Percentiles rank a stretch among this genome's conserved stretches.
Conservation (phyloP, 2,113 vertebrate species). For the Melanocharis versteri region DNA sequence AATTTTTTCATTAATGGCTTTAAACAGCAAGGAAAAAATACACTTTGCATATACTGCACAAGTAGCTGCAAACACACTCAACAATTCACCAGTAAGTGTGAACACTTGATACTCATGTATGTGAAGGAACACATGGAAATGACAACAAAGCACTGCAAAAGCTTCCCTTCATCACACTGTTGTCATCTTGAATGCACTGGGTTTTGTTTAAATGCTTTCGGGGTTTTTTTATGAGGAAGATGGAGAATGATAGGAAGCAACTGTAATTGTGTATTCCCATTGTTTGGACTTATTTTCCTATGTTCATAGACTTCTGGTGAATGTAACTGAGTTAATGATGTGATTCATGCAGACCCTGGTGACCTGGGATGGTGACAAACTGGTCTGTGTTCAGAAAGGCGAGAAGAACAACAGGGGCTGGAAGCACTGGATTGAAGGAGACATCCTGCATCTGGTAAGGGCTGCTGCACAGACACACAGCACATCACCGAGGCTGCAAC, state of each 20-base stretch:
- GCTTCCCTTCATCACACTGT: neutral
- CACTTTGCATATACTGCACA: neutral
- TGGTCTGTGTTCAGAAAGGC: slow-evolving; percentile 89
- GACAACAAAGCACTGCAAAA: neutral
- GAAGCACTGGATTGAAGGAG: slow-evolving; percentile 94
- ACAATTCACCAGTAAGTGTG: neutral
- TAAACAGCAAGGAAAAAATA: neutral
- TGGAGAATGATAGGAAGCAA: neutral
- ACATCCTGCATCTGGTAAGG: slow-evolving; percentile 87
- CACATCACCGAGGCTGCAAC: neutral
- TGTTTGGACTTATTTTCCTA: neutral
- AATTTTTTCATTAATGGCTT: neutral
- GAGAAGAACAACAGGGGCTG: slow-evolving; percentile 94
- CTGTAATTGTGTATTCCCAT: neutral
- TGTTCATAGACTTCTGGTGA: neutral
- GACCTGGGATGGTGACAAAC: slow-evolving; percentile 88
- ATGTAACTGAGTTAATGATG: neutral
- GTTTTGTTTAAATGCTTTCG: neutral
- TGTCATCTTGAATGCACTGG: neutral
- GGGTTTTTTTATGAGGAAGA: neutral
- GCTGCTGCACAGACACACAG: neutral
- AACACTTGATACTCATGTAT: neutral
- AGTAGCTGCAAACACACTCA: neutral
- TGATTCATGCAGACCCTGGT: slow-evolving; percentile 79
- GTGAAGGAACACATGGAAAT: neutral